Conservation (phyloP, 2,888 invertebrate genomes). For the Synanthedon tipuliformis region DNA sequence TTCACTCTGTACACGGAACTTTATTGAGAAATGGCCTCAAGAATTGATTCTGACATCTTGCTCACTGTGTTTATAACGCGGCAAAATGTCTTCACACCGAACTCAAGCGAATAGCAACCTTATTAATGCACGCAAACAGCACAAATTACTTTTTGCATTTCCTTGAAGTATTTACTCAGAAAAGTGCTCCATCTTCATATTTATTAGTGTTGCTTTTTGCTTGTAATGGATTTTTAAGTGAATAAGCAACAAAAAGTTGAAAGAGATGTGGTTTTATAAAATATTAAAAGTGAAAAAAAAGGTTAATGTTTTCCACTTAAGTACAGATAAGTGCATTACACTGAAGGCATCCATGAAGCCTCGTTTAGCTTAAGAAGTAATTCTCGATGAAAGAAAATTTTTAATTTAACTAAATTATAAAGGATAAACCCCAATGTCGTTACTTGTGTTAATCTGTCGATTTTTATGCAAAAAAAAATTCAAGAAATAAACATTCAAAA, state of each 20-base stretch:
- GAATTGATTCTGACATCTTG: constrained; percentile 61
- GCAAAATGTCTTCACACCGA: constrained; percentile 32
- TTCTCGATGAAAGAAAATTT: no score
- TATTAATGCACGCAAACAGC: constrained; percentile 7
- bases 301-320: no score
- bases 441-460: no score
- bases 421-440: no score
- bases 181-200: constrained; percentile 44
- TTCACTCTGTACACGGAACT: constrained; percentile 30
- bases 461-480: no score
- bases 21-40: constrained; percentile 63
- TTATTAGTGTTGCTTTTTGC: constrained; percentile 59
- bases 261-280: background rate
- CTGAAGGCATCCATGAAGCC: no score
- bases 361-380: no score
- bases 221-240: constrained; percentile 67
- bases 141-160: constrained; percentile 4
- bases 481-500: no score
- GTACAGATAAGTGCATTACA: no score
- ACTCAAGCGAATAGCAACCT: constrained; percentile 12
- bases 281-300: no score
- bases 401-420: no score
- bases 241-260: constrained; percentile 45
- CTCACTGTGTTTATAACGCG: constrained; percentile 47
- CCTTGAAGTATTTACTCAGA: constrained; percentile 28